These are phyloP conservation scores for Pseudopipra pipra DNA, from an alignment of 2,113 vertebrate genomes.

Conservation along the genomic window DNA sequence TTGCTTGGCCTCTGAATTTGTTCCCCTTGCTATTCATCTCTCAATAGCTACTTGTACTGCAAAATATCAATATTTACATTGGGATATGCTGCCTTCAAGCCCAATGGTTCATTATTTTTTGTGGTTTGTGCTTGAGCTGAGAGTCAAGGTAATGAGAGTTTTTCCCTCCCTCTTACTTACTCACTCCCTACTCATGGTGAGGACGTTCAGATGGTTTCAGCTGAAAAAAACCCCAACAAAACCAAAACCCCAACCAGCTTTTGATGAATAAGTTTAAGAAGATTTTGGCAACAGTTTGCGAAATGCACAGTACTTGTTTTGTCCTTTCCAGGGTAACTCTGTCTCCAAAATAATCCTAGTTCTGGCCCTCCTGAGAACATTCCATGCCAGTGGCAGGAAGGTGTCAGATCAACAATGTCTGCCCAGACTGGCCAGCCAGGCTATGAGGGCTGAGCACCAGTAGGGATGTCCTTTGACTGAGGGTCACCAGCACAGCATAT, in stretches of 20 bases:
- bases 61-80: constrained; percentile 45
- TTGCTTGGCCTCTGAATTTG: constrained; percentile 54
- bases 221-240: background rate
- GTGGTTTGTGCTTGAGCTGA: constrained; percentile 33
- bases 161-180: background rate
- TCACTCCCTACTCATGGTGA: background rate
- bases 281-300: background rate
- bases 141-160: background rate
- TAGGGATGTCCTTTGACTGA: background rate
- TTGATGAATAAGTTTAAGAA: background rate
- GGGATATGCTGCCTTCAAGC: background rate
- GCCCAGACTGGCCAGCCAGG: background rate
- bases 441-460: background rate
- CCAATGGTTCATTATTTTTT: constrained; percentile 45
- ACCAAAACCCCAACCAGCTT: background rate
- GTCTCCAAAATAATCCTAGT: background rate
- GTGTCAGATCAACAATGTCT: background rate
- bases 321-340: background rate
- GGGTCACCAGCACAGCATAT: background rate
- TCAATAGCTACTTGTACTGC: constrained; percentile 66
- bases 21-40: constrained; percentile 34
- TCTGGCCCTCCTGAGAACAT: background rate
- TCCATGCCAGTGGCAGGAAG: background rate
- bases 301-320: background rate
- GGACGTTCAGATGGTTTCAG: background rate